phyloP scores from a whole-genome alignment of 1,140 invertebrate genomes.

The Platyscapa corneri region DNA sequence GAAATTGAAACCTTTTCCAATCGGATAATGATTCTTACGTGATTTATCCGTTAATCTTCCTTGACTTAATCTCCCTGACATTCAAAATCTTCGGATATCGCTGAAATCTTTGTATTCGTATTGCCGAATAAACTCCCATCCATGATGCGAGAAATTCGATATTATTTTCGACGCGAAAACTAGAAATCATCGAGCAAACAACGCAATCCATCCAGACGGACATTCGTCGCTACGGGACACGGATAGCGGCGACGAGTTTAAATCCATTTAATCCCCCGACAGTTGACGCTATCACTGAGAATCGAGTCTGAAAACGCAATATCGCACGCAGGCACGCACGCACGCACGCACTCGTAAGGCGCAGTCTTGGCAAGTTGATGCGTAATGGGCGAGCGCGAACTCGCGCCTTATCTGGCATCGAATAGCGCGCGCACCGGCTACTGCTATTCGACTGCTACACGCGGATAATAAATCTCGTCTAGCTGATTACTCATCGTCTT shows the following conservation, averaged over 20 bases:
- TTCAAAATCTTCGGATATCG: too few species aligned
- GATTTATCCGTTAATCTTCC: background rate
- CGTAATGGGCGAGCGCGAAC: background rate
- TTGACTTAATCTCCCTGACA: background rate
- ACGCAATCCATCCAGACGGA: too few species aligned
- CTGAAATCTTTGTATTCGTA: too few species aligned
- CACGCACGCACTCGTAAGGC: too few species aligned
- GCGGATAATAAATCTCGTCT: background rate
- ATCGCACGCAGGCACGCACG: background rate
- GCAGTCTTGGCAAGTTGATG: background rate
- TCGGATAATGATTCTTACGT: background rate
- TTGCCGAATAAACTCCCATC: too few species aligned
- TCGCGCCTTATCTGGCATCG: background rate
- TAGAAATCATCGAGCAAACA: too few species aligned
- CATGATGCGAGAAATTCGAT: too few species aligned
- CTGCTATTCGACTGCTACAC: background rate
- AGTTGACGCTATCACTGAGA: too few species aligned
- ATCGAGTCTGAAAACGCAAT: background rate
- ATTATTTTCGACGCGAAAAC: too few species aligned
- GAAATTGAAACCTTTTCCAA: background rate
- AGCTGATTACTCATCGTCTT: conserved; percentile 35
- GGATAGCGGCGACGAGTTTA: too few species aligned
- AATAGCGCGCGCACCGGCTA: background rate
- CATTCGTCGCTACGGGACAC: too few species aligned
- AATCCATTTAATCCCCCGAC: too few species aligned